Percentiles rank a stretch among this genome's conserved stretches.
These are phyloP conservation scores for Pipra filicauda DNA, from an alignment of 2,113 vertebrate species.

Conservation along the genomic window DNA sequence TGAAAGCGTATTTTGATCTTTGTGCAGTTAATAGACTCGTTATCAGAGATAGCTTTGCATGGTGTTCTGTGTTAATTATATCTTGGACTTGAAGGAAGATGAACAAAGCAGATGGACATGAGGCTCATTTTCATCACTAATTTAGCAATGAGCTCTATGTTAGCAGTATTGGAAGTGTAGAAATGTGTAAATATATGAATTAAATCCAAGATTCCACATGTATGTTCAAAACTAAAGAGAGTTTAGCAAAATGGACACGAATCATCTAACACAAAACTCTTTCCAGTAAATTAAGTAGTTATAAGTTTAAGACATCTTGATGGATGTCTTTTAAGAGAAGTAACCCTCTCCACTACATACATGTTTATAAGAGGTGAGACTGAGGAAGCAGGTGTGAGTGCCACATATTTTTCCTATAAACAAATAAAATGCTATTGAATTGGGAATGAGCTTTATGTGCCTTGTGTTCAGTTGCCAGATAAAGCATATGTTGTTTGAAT, in stretches of 20 bases:
- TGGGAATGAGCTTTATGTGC: not conserved
- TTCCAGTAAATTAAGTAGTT: not conserved
- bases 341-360: not conserved
- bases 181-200: slow-evolving; percentile 34
- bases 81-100: slow-evolving; percentile 20
- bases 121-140: slow-evolving; percentile 46
- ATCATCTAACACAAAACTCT: not conserved
- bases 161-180: slow-evolving; percentile 18
- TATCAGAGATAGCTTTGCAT: not conserved
- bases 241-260: not conserved
- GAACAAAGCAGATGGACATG: slow-evolving; percentile 45
- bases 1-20: not conserved
- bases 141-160: slow-evolving; percentile 38
- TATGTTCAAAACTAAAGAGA: not conserved
- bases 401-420: not conserved
- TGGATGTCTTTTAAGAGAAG: not conserved
- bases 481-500: slow-evolving; percentile 33
- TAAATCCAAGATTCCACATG: slow-evolving; percentile 28
- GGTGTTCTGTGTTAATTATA: slow-evolving; percentile 55
- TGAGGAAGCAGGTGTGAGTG: not conserved
- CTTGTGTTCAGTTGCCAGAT: not conserved
- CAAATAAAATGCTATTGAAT: not conserved
- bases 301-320: not conserved
- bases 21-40: not conserved
- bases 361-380: not conserved